Evolutionary conservation across 1,140 invertebrate genomes (phyloP), one percentile per base, ranked within the genome.

Genomic region (Drosophila chauvacae): DNA sequence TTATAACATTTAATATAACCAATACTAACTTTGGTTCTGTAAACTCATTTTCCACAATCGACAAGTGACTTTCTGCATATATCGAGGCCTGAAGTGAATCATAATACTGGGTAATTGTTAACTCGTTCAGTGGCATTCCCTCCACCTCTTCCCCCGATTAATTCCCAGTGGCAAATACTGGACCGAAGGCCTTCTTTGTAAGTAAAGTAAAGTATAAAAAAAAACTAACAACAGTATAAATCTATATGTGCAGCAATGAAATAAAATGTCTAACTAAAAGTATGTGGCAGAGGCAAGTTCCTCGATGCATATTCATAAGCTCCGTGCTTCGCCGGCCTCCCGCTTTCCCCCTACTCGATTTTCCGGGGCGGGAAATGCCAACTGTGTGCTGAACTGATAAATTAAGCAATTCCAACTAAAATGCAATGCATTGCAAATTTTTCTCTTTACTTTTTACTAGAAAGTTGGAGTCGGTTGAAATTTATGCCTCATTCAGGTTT

Each of bases 301-400:
- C 70, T 42, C 55, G 39, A 72, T 77, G 74, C 73, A 77, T 77
- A 77, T 77, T 77, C 74, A 78, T 78, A 53, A 65, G 39, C 41
- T 69, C 33, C 20, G 63, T 65, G 61, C 51, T 37, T 37, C 39
- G 58, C n/a, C 59, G 28, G 39, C 33, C 74, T 61, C 33, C 63
- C 39, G 30, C 64, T 28, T 33, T 39, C 48, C 42, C 70, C 18
- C 51, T 57, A 26, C 60, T 64, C 66, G 33, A 41, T 44, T 63
- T 74, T 64, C 60, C 72, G 53, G 53, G 48, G 39, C 64, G 65
- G 66, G 66, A 79, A 70, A 86, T 86, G 83, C 84, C 84, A 90
- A 88, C 84, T 90, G 81, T 88, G 85, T 80, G 84, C 80, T 90
- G 85, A 87, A 84, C 80, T 87, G 84, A 87, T 87, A 77, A 87